phyloP scores from a whole-genome alignment of 2,113 vertebrate species.

The Solenodon paradoxus region DNA sequence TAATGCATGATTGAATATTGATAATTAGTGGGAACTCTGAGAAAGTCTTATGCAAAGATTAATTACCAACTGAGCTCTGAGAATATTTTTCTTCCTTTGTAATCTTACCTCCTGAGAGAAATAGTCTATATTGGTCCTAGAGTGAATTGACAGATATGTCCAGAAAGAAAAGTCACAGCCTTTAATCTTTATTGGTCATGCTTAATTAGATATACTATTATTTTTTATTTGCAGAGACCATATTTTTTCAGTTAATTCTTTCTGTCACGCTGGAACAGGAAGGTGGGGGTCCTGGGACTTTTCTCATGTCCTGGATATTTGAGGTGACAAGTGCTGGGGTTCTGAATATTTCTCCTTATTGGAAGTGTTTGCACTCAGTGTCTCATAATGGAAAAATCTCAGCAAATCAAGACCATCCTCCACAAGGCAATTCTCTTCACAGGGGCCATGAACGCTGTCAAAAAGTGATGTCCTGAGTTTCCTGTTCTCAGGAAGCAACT shows the following conservation, averaged over 20 bases:
- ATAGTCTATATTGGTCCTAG: constrained; percentile 62
- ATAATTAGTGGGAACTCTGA: constrained; percentile 74
- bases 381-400: not conserved
- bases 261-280: not conserved
- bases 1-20: constrained; percentile 78
- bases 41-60: constrained; percentile 75
- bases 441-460: not conserved
- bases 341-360: not conserved
- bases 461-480: not conserved
- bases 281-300: not conserved
- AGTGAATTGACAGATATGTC: constrained; percentile 72
- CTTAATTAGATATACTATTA: constrained; percentile 73
- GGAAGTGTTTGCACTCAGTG: not conserved
- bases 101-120: constrained; percentile 77
- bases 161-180: constrained; percentile 59
- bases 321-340: not conserved
- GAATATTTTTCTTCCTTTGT: constrained; percentile 69
- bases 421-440: not conserved
- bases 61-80: constrained; percentile 75
- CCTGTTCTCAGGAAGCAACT: not conserved
- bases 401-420: not conserved
- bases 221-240: constrained; percentile 68
- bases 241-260: constrained; percentile 67
- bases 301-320: not conserved
- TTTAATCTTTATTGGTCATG: constrained; percentile 76